Conservation (phyloP, 2,113 vertebrate genomes). For the Rhizomys pruinosus region DNA sequence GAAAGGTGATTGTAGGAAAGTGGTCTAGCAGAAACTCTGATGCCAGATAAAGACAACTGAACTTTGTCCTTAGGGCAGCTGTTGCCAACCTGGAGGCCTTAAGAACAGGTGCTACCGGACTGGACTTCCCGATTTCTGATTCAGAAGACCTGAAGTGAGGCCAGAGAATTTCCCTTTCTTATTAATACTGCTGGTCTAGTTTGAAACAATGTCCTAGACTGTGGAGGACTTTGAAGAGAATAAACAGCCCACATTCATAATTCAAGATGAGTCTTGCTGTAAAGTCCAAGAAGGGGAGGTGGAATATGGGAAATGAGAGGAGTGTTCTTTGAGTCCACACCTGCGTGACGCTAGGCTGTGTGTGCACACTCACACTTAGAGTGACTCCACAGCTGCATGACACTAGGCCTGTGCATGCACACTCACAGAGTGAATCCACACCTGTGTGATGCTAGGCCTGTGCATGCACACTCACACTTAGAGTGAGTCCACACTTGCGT, state of each 20-base stretch:
- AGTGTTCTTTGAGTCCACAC: background rate
- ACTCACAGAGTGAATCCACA: too few species aligned
- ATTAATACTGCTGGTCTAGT: background rate
- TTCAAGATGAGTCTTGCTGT: slow-evolving; percentile 8
- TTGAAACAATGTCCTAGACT: background rate
- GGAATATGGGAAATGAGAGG: background rate
- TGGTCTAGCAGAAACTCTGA: background rate
- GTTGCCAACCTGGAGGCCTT: background rate
- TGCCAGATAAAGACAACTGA: background rate
- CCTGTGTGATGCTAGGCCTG: too few species aligned
- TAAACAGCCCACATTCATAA: background rate
- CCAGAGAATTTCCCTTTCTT: background rate
- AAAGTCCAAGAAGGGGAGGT: background rate
- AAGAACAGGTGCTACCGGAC: background rate
- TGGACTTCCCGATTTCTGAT: background rate
- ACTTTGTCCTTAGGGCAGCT: background rate
- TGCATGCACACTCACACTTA: too few species aligned
- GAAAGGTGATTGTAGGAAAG: background rate
- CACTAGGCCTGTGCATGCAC: background rate
- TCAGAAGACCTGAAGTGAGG: background rate
- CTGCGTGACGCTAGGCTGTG: background rate
- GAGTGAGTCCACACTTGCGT: too few species aligned
- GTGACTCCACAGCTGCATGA: background rate
- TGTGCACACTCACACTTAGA: background rate
- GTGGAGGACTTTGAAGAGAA: background rate